Percentiles rank a stretch among this genome's conserved stretches.
These are phyloP conservation scores for Drosophila busckii DNA, from an alignment of 1,140 invertebrate species.

Conservation along the genomic window DNA sequence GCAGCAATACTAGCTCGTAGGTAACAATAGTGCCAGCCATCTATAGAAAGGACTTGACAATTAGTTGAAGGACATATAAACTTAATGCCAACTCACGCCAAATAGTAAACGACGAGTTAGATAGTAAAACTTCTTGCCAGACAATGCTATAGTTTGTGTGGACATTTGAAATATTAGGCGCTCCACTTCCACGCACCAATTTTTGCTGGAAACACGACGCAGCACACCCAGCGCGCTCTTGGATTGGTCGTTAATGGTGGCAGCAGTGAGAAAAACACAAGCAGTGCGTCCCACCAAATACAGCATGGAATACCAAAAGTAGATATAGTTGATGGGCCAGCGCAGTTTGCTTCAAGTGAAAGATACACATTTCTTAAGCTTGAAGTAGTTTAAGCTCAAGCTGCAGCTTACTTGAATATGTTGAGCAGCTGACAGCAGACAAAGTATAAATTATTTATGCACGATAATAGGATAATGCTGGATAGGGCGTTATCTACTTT, in stretches of 20 bases:
- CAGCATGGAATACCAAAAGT: slow-evolving; percentile 83
- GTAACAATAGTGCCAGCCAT: slow-evolving; percentile 84
- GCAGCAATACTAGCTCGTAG: slow-evolving; percentile 84
- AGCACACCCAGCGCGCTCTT: slow-evolving; percentile 80
- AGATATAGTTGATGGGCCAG: slow-evolving; percentile 80
- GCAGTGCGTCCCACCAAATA: slow-evolving; percentile 81
- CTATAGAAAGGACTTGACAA: slow-evolving; percentile 26
- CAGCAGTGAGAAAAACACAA: slow-evolving; percentile 82
- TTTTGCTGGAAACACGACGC: slow-evolving; percentile 80
- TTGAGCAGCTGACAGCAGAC: slow-evolving; percentile 86
- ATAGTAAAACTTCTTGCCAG: slow-evolving; percentile 83
- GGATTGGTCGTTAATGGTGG: slow-evolving; percentile 82
- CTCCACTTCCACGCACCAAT: slow-evolving; percentile 81
- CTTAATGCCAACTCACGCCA: slow-evolving; percentile 79
- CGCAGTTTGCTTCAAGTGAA: slow-evolving; percentile 53
- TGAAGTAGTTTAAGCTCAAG: background rate
- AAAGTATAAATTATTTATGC: slow-evolving; percentile 85
- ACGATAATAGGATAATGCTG: slow-evolving; percentile 84
- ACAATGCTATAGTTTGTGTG: slow-evolving; percentile 80
- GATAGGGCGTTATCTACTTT: slow-evolving; percentile 81
- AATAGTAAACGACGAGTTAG: slow-evolving; percentile 82
- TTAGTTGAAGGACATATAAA: slow-evolving; percentile 28
- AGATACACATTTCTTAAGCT: background rate
- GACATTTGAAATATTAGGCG: slow-evolving; percentile 72
- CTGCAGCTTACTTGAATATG: slow-evolving; percentile 82